Base-by-base conservation (phyloP, 2,113 vertebrate genomes). In the Epinephelus fuscoguttatus region DNA sequence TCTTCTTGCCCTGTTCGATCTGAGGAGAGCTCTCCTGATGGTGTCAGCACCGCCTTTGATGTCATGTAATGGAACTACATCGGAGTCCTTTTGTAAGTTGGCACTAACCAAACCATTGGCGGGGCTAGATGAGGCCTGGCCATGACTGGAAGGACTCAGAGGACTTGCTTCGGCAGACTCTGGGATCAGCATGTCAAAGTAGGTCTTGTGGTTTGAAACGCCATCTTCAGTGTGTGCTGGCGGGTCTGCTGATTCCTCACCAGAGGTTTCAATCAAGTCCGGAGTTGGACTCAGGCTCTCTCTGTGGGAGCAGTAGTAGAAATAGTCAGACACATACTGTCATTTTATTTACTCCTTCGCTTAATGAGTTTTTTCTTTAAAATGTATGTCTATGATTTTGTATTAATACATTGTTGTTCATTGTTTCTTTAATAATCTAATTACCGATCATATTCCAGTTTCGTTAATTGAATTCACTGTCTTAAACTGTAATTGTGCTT, bases 21-120 rank as follows among this genome's bases (percentile, higher is more conserved):
- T 87, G 30, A 82, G 71, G 49, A 92, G 78, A 71, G 83, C 89
- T 78, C 66, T 84, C 52, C 23, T 82, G 63, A 91, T 84, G 42
- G 80, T 70, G 14, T 88, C 40, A 1, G 55, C 56, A 3, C 53
- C 0, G 3, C 4, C 30, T 67, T 62, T 84, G 17, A 69, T 18
- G 55, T 57, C 30, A 45, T 47, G n/a, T 1, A 33, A 19, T 0
- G 37, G 21, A 52, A 10, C 30, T 21, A 3, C 9, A 3, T 40
- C 42, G 0, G 25, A 47, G 2, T 68, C 27, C 15, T 68, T 52
- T 10, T 45, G 40, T 15, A 30, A 60, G 40, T 5, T 37, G 27
- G 49, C 25, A 30, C 23, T 33, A 30, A 19, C n/a, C 19, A 53
- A 73, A 73, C 25, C 2, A 7, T 4, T 52, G 2, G 66, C 50